Base-by-base conservation (phyloP, 1,140 invertebrate species). In the Aphelenchoides avenae region DNA sequence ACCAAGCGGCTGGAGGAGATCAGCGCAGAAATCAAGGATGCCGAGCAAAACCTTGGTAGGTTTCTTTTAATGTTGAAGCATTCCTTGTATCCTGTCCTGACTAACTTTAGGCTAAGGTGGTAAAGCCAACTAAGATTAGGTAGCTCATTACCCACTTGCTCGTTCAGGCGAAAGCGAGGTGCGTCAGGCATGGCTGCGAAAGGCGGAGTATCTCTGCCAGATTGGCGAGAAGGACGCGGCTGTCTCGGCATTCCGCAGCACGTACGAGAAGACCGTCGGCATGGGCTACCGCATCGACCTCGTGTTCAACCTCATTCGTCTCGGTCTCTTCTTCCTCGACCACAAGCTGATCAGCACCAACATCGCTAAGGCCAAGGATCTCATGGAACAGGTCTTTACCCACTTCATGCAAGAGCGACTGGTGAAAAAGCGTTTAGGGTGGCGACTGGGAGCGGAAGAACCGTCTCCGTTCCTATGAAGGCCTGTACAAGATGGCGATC, bases 371-470 rank as follows among this genome's bases (percentile, higher is more conserved):
- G 91, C 91, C 9, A 89, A 88, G 24, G 71, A 64, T 26, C 47
- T 78, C 11, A 77, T 75, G 72, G 74, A 75, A 52, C 71, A 77
- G 68, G 67, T 71, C 29, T 44, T 44, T 44, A 18, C 29, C 11
- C 22, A 9, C 15, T 18, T 44, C 11, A 44, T 11, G n/a, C 26
- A 52, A 53, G n/a, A 26, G n/a, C 11, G 13, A 9, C 11, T 50
- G 15, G 5, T 34, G 41, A 5, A 15, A 30, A 49, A 7, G 6
- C 27, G 15, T 64, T 43, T 15, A 96, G 81, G 95, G 94, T 63
- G 95, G 95, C 30, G 95, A 99, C 79, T 99, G 95, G 95, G 91
- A 97, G 73, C 85, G 94, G 44, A 84, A 94, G 62, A 99, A 99
- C 78, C 85, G 95, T 58, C 80, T 99, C 0, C 97, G 98, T 78